Evolutionary conservation across 1,140 invertebrate genomes (phyloP).

Genomic region (Bombus sylvicola): DNA sequence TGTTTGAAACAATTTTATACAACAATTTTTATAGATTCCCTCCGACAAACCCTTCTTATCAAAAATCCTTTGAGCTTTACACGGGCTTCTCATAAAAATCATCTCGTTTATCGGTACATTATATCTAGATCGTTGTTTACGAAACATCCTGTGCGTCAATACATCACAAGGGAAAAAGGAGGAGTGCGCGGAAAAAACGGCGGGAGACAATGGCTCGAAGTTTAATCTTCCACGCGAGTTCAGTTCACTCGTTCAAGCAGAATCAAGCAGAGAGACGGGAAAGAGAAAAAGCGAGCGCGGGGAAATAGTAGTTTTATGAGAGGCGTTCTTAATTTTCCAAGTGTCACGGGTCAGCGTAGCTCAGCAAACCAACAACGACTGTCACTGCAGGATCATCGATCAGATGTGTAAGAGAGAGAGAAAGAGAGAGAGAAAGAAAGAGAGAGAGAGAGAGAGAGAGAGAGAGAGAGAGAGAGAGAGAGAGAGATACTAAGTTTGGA

Average conservation of each 20-base stretch:
- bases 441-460: not conserved
- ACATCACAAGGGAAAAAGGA: not conserved
- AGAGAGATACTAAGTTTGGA: conserved; percentile 33
- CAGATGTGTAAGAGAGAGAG: conserved; percentile 33
- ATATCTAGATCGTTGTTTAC: conserved; percentile 10
- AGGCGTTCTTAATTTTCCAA: conserved; percentile 57
- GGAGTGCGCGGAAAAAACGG: not conserved
- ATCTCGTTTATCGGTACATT: not conserved
- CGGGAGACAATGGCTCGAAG: conserved; percentile 13
- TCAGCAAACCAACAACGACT: conserved; percentile 48
- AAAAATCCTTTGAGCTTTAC: not conserved
- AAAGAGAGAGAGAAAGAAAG: not conserved
- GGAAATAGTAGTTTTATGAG: conserved; percentile 34
- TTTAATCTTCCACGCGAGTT: conserved; percentile 35
- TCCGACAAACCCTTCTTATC: not conserved
- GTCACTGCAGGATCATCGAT: conserved; percentile 67
- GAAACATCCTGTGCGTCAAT: not conserved
- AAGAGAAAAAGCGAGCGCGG: not conserved
- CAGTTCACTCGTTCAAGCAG: conserved; percentile 1
- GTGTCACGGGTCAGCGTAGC: conserved; percentile 47
- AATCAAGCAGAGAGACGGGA: not conserved
- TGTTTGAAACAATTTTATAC: not conserved
- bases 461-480: no score
- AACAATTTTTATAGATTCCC: no score
- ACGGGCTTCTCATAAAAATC: not conserved